These are phyloP conservation scores for Caloenas nicobarica DNA, from an alignment of 2,113 vertebrate genomes.

Conservation along the genomic window DNA sequence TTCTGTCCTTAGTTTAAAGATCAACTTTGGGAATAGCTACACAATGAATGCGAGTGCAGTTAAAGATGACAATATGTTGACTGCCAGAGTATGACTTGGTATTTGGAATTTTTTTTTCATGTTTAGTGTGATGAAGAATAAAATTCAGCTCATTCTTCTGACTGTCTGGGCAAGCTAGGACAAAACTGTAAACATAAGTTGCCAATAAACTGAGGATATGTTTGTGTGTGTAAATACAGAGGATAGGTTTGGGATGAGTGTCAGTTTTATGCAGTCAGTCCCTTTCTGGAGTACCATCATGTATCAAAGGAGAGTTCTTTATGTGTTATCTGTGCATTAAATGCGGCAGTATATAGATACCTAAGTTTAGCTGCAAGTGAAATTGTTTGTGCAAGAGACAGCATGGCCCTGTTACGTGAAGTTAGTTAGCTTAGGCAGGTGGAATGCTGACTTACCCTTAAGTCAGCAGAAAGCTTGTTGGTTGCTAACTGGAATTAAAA, in stretches of 20 bases:
- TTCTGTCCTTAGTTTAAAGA: background rate
- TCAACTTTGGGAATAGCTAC: background rate
- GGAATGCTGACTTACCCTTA: background rate
- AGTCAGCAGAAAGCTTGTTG: background rate
- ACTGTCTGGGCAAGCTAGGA: background rate
- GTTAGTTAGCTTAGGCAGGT: background rate
- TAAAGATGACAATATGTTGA: background rate
- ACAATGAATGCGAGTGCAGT: background rate
- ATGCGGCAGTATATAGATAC: background rate
- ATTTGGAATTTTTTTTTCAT: background rate
- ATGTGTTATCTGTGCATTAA: background rate
- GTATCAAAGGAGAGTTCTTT: background rate
- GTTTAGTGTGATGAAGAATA: background rate
- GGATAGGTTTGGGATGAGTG: background rate
- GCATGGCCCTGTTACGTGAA: rapidly evolving
- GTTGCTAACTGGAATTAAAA: background rate
- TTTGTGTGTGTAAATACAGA: background rate
- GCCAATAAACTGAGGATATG: background rate
- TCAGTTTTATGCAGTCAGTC: background rate
- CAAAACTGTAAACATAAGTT: background rate
- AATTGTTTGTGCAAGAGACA: background rate
- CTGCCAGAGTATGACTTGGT: background rate
- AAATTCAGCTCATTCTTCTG: background rate
- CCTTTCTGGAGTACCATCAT: background rate
- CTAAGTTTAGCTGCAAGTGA: background rate